Evolutionary conservation across 2,888 invertebrate species (phyloP), one percentile per base, ranked within the genome.

Genomic region (Spilosoma lubricipeda): DNA sequence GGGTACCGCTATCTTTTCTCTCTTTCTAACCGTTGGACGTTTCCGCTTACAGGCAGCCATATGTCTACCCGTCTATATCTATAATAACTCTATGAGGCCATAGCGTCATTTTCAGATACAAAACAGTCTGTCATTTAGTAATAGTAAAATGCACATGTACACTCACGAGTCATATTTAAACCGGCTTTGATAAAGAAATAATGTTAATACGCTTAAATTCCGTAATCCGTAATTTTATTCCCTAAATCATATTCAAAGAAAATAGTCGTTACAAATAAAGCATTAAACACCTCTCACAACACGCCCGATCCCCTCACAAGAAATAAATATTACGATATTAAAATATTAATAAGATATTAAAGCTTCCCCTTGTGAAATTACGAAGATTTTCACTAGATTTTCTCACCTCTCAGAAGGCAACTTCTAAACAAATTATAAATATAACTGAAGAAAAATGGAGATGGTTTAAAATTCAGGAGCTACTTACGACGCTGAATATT

Each of bases 401-500:
- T 70, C 73, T 64, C 72, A 75, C 79, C 68, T 76, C 73, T 68
- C 74, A 23, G 52, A n/a, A 56, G 23, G 52, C 52, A 56, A 56
- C 69, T 79, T 67, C 42, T 27, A 67, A 77, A 64, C 74, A 80
- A 75, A 78, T 80, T 74, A 81, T 75, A 75, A 77, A 75, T 76
- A 74, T 77, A 66, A 68, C 76, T 68, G 36, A 70, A 74, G 75
- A 80, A 80, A 85, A 83, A 85, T 75, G 74, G 48, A 72, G 72
- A 39, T 65, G 78, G 83, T 87, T 89, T 87, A 90, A 92, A 91
- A 82, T 90, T 87, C 86, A 88, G 82, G 70, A 84, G 85, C 82
- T 90, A 91, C 90, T 92, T 90, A 90, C 80, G 81, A 77, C 83
- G 74, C 75, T 93, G 92, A 92, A 93, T 93, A 90, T 93, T 93